A percentile compares a stretch with the other conserved stretches of the same genome.
Conservation (phyloP, 2,888 invertebrate species). For the Osmoderma eremita region DNA sequence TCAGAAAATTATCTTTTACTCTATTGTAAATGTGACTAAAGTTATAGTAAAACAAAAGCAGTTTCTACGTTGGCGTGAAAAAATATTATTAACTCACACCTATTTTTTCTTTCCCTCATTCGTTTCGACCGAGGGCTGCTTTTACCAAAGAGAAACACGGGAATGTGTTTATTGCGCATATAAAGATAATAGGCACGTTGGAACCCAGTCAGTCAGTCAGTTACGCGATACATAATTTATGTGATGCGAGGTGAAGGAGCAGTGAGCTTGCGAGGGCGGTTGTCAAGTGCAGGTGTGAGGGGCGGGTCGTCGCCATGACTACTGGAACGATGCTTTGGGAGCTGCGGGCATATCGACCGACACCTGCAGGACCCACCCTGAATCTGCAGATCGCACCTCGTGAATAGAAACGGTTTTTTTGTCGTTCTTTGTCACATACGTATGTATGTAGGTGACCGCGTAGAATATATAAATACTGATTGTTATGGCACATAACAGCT, state of each 20-base stretch:
- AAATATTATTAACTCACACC: constrained; percentile 16
- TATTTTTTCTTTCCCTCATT: constrained; percentile 10
- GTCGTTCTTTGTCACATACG: too few species aligned
- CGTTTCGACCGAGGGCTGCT: constrained; percentile 1
- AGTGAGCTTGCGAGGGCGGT: constrained; percentile 43
- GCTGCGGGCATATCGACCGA: constrained; percentile 66
- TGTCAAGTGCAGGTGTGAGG: constrained; percentile 46
- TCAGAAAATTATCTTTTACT: too few species aligned
- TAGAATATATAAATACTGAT: too few species aligned
- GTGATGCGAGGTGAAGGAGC: constrained; percentile 40
- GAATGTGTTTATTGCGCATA: constrained; percentile 37
- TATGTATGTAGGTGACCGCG: too few species aligned
- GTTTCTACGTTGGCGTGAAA: neutral
- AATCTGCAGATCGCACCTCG: constrained; percentile 63
- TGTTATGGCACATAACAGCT: too few species aligned
- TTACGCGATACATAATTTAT: constrained; percentile 43
- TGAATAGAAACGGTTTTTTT: constrained; percentile 62
- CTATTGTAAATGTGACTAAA: too few species aligned
- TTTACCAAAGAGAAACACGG: constrained; percentile 18
- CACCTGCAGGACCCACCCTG: constrained; percentile 68
- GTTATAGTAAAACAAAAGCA: too few species aligned
- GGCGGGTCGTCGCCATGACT: constrained; percentile 58
- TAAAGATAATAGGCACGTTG: constrained; percentile 40
- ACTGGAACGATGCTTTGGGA: constrained; percentile 67
- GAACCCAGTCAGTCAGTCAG: constrained; percentile 29